phyloP scores from a whole-genome alignment of 2,113 vertebrate species.

The Scopus umbretta region DNA sequence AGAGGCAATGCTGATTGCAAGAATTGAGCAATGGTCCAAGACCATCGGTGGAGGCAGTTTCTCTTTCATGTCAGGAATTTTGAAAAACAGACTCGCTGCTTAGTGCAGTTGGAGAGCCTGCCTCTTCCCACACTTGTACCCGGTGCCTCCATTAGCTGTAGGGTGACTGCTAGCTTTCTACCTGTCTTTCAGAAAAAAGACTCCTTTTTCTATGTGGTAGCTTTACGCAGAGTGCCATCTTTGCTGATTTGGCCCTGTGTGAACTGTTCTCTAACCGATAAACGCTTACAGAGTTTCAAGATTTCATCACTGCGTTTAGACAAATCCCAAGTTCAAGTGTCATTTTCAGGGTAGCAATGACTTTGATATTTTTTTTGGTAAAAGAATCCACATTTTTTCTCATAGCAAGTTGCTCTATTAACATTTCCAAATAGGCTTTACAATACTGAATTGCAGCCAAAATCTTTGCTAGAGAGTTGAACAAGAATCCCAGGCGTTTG shows the following conservation, averaged over 20 bases:
- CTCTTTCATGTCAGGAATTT: neutral
- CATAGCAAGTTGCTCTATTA: neutral
- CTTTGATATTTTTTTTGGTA: neutral
- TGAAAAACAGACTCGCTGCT: neutral
- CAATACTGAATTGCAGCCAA: neutral
- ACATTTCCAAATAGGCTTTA: neutral
- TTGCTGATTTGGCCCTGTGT: neutral
- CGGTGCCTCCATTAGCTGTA: neutral
- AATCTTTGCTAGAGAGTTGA: neutral
- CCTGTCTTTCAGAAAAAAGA: neutral
- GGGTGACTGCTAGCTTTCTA: neutral
- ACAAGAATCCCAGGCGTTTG: conserved; percentile 31
- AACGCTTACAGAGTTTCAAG: neutral
- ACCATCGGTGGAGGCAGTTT: neutral
- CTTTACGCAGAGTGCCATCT: neutral
- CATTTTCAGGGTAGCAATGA: neutral
- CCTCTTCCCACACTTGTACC: neutral
- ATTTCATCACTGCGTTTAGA: neutral
- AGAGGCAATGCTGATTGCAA: neutral
- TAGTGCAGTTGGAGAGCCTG: neutral
- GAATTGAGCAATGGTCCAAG: neutral
- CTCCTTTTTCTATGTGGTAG: neutral
- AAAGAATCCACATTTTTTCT: neutral
- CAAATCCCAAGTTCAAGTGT: neutral
- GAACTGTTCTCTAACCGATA: neutral